A percentile compares a stretch with the other conserved stretches of the same genome.
Evolutionary conservation across 2,113 vertebrate species (phyloP).

Genomic region (Notarius quadriscutis): DNA sequence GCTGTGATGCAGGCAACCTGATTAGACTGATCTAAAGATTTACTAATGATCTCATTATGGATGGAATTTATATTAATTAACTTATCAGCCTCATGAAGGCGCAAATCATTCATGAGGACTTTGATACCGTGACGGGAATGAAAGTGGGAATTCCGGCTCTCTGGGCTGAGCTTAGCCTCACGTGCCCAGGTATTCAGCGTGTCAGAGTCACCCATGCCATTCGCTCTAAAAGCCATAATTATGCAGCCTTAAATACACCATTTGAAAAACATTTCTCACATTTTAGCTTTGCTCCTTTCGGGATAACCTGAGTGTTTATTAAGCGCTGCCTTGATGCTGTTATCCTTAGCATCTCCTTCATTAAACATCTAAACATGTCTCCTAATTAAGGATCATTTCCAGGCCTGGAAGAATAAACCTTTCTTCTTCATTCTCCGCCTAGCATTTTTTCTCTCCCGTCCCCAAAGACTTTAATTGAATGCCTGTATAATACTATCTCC

Average conservation of each 20-base stretch:
- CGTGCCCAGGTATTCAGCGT: conserved; percentile 54
- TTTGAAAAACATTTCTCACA: conserved; percentile 74
- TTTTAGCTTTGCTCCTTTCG: conserved; percentile 60
- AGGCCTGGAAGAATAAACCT: conserved; percentile 74
- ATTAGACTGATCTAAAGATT: conserved; percentile 1
- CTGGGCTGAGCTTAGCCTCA: conserved; percentile 12
- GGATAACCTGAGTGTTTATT: conserved; percentile 54
- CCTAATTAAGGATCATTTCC: conserved; percentile 84
- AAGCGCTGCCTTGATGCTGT: conserved; percentile 59
- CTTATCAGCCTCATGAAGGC: conserved; percentile 23
- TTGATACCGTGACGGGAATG: conserved; percentile 10
- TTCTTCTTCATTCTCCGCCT: conserved; percentile 60
- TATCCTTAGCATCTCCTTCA: conserved; percentile 72
- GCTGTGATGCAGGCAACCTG: not conserved
- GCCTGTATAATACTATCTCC: conserved; percentile 74
- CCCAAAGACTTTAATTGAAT: conserved; percentile 90
- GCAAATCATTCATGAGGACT: conserved; percentile 41
- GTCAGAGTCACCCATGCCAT: conserved; percentile 62
- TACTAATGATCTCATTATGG: conserved; percentile 48
- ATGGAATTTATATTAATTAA: conserved; percentile 50
- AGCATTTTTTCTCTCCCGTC: conserved; percentile 67
- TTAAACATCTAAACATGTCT: conserved; percentile 74
- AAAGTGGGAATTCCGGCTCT: conserved; percentile 43
- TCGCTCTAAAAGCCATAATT: conserved; percentile 65
- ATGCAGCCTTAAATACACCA: conserved; percentile 65